phyloP scores from a whole-genome alignment of 2,797 vertebrate genomes.

The Loriculus beryllinus region DNA sequence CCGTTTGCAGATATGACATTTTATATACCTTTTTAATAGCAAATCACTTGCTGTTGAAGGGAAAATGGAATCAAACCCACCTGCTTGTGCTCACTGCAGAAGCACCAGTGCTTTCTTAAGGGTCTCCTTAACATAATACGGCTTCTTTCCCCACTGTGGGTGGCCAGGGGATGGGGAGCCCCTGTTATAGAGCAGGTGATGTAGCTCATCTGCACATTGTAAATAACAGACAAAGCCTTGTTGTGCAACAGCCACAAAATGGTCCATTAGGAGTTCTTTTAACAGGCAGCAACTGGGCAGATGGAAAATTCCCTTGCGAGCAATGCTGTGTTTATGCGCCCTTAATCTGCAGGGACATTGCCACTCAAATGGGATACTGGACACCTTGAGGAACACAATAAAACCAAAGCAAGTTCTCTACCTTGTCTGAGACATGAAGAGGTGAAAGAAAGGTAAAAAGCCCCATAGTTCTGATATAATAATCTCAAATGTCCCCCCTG shows the following conservation, averaged over 20 bases:
- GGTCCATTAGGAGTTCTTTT: neutral
- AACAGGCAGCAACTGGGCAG: neutral
- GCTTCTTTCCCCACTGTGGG: fast-evolving
- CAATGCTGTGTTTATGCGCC: neutral
- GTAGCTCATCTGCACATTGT: neutral
- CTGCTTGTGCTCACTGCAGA: neutral
- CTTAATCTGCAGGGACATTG: neutral
- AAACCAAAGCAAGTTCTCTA: neutral
- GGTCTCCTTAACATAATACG: neutral
- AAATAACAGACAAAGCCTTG: neutral
- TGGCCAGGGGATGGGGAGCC: neutral
- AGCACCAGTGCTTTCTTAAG: neutral
- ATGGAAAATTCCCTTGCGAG: neutral
- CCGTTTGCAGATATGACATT: neutral
- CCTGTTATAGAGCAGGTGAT: neutral
- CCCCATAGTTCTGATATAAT: neutral
- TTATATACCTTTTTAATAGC: neutral
- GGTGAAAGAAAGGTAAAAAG: neutral
- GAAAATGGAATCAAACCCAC: neutral
- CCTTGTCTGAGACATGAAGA: neutral
- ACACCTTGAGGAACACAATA: neutral
- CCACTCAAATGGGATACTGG: neutral
- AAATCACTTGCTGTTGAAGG: neutral
- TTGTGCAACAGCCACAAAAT: neutral
- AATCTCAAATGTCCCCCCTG: neutral